Evolutionary conservation across 2,888 invertebrate species (phyloP), one percentile per base, ranked within the genome.

Genomic region (Oscheius onirici): DNA sequence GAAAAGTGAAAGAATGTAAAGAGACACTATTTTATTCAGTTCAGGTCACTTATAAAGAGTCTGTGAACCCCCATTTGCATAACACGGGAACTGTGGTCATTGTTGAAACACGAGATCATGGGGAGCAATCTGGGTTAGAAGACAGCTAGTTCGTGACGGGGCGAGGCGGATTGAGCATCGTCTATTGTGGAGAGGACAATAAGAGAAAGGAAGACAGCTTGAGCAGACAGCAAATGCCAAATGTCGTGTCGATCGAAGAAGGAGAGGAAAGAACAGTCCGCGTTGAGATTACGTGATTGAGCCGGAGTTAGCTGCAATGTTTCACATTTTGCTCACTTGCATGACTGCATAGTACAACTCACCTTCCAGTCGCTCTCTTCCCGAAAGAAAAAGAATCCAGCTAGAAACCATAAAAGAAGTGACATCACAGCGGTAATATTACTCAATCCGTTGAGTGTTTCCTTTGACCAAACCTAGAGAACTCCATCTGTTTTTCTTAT

Each of bases 161-260:
- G 91, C 1, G 91, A 91, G 80, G 91, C 89, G 0, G 89, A 88
- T 20, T 93, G 88, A 79, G 92, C 92, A 84, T 94, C 94, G 87
- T 95, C 95, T 68, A 94, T 88, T 0, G 93, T 92, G 11, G 94
- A 89, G 70, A 94, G 88, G 72, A 78, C 67, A 84, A 90, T 87
- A 81, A 90, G 90, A 6, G 89, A 89, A 79, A 90, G 88, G 80
- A 90, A 90, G 71, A 90, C 84, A 68, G 88, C 88, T 68, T 89
- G 85, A 13, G 83, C 73, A 1, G 79, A 79, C 11, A 78, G 70
- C 54, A 83, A 73, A 69, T 83, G 83, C 83, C 83, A 83, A 10
- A 83, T 72, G 46, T 83, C 83, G 67, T 83, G 83, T 46, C 73
- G 78, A 51, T 83, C 83, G 74, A 72, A 83, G 69, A 81, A 83